Evolutionary conservation across 2,888 invertebrate species (phyloP), one percentile per base, ranked within the genome.

Genomic region (Uropetala carovei): DNA sequence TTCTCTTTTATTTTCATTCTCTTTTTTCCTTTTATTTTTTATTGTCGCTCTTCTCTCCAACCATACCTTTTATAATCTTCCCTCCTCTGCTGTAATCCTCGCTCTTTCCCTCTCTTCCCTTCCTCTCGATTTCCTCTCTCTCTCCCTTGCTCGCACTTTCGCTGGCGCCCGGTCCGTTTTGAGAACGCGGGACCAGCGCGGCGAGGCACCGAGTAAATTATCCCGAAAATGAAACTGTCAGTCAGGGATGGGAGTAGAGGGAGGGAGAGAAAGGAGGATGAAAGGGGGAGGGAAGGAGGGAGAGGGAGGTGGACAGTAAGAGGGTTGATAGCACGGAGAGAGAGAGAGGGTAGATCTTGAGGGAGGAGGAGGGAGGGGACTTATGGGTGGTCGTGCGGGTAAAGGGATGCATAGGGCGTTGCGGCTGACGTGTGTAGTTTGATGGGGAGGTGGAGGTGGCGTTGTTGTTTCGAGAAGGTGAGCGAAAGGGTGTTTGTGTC

Each of bases 211-310:
- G 89, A 30, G 89, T 89, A 89, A 89, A 89, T 89, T 89, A 89
- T 64, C 89, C 89, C 68, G 89, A 89, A 89, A 89, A 89, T 89
- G 89, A 89, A 89, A 56, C 89, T 89, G 89, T 89, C 89, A 89
- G 64, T 89, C 86, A 86, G 27, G 86, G 86, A 86, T 60, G 86
- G 60, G 58, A 86, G 58, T 59, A 58, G 59, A 16, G 86, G 60
- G 30, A 27, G 85, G 13, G 58, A 43, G 83, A 13, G 58, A 85
- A 22, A 57, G 83, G 18, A n/a, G 85, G 58, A 57, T 16, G 30
- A 30, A 56, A 43, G 43, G 56, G 43, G 56, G 82, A 30, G 82
- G n/a, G 30, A 57, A 57, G 85, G 22, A 58, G 64, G 10, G 59
- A 9, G 56, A 56, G 56, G 16, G 56, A 56, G 56, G 7, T 56